Conservation (phyloP, 37 sponge, comb jelly and placozoan genomes). For the Lycopodina hypogea region DNA sequence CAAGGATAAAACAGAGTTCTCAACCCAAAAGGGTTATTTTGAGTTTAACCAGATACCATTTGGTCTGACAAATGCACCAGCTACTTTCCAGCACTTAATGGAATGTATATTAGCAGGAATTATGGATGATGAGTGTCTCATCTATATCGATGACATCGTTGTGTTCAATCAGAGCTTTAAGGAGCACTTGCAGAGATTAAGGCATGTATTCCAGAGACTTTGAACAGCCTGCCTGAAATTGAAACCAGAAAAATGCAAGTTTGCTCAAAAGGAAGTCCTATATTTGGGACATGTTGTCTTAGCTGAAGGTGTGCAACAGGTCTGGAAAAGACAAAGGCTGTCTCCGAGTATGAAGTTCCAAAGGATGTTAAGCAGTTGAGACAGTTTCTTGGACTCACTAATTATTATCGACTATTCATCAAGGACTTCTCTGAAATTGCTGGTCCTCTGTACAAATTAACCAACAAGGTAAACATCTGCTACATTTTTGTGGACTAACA, state of each 20-base stretch:
- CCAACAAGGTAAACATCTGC: conserved; percentile 8
- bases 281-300: conserved; percentile 8
- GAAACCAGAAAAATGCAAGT: neutral
- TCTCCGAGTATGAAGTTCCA: conserved; percentile 12
- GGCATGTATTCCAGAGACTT: too few species aligned
- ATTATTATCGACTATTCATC: conserved; percentile 41
- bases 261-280: conserved; percentile 13
- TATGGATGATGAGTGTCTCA: neutral
- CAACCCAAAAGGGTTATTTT: neutral
- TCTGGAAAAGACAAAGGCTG: conserved; percentile 19
- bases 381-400: conserved; percentile 35
- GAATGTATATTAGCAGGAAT: neutral
- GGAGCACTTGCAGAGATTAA: conserved; percentile 21
- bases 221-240: too few species aligned
- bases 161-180: conserved; percentile 24
- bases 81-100: neutral
- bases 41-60: neutral
- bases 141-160: conserved; percentile 47
- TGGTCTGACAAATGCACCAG: neutral
- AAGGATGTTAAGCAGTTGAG: conserved; percentile 27
- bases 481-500: neutral
- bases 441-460: conserved; percentile 2
- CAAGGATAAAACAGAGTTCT: conserved; percentile 12
- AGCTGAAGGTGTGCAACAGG: conserved; percentile 9
- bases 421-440: conserved; percentile 16